Evolutionary conservation across 1,140 invertebrate genomes (phyloP), one percentile per base, ranked within the genome.

Genomic region (Lepidurus couesii): DNA sequence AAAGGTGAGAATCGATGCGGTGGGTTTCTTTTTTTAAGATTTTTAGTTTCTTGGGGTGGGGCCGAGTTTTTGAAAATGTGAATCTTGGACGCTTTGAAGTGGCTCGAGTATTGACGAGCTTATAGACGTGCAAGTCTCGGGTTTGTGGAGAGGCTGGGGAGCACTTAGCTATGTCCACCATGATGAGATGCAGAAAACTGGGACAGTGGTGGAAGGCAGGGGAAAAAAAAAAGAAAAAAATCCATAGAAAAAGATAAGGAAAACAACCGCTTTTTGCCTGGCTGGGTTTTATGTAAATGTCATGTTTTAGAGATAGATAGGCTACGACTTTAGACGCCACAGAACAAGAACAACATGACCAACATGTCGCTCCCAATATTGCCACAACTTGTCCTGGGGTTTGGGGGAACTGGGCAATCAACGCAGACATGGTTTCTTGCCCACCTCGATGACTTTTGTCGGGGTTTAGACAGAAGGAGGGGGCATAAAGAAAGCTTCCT

Each of bases 241-340:
- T 13, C 0, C 16, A 10, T 2, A 65, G 53, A 21, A 13, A 65
- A 13, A 21, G 53, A 65, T 65, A 65, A 65, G 9, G 53, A 65
- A 65, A 65, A 65, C 53, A 65, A 65, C 16, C 53, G 16, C 53
- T 65, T 65, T 65, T 65, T 65, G 9, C 21, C 53, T 65, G 53
- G 53, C 53, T 65, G 53, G 53, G 53, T 65, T 65, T 65, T 65
- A 65, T 65, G 53, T 65, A 65, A 65, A 65, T 65, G 53, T 65
- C 53, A 65, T 65, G 53, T 65, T 65, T 21, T 65, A 21, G 53
- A 65, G 53, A 65, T 65, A 65, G 53, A 65, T 65, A 65, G 53
- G 53, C 53, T 65, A 21, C 16, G 53, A 21, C 53, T 65, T 65
- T 65, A 65, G 53, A 65, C 53, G 53, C 53, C 53, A 65, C 53